Evolutionary conservation across 2,888 invertebrate species (phyloP).

Genomic region (Tineola bisselliella): DNA sequence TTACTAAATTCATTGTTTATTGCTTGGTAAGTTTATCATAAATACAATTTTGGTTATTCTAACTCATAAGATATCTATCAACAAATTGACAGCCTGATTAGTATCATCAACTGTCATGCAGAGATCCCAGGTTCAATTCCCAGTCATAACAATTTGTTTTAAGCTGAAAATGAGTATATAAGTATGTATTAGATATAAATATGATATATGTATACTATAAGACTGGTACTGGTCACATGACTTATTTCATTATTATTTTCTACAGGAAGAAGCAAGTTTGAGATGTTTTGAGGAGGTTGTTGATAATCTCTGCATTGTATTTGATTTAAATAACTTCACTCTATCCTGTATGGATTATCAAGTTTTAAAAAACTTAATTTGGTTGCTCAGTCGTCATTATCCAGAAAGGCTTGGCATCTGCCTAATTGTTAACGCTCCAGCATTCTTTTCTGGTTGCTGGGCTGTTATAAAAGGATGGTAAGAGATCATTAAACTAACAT

Average conservation of each 20-base stretch:
- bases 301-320: constrained; percentile 82
- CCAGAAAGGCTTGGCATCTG: constrained; percentile 82
- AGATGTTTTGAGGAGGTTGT: constrained; percentile 82
- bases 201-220: too few relatives aligned
- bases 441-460: constrained; percentile 82
- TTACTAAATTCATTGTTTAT: constrained; percentile 81
- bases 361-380: constrained; percentile 80
- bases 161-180: too few relatives aligned
- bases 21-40: constrained; percentile 67
- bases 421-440: constrained; percentile 77
- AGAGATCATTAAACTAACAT: constrained; percentile 15
- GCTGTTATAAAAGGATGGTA: constrained; percentile 79
- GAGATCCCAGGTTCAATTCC: too few relatives aligned
- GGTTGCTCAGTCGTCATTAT: constrained; percentile 80
- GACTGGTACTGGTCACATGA: too few relatives aligned
- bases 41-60: neutral
- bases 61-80: neutral
- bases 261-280: constrained; percentile 78
- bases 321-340: constrained; percentile 79
- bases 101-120: too few relatives aligned
- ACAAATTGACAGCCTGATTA: too few relatives aligned
- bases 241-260: neutral
- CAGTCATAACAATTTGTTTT: too few relatives aligned
- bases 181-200: too few relatives aligned
- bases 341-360: constrained; percentile 84